Percentiles rank a stretch among this genome's conserved stretches.
These are phyloP conservation scores for Trididemnum miniatum DNA, from an alignment of 23 tunicate genomes.

Conservation along the genomic window DNA sequence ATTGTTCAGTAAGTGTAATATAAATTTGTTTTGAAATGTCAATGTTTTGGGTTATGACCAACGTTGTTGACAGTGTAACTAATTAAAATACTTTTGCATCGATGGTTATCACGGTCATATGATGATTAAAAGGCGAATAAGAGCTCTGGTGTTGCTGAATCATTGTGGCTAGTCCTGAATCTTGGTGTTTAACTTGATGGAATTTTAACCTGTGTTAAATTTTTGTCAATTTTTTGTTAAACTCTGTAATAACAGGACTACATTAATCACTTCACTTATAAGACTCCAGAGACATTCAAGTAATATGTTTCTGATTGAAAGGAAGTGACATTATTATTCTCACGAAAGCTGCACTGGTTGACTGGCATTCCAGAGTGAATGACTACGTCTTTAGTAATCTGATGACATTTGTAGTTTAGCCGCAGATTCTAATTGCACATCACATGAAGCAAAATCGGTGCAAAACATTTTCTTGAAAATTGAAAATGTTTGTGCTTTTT, in stretches of 20 bases:
- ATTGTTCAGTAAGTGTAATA: too few relatives aligned
- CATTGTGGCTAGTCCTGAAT: slow-evolving; percentile 34
- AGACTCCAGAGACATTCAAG: slow-evolving; percentile 59
- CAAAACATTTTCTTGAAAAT: too few relatives aligned
- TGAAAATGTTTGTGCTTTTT: too few relatives aligned
- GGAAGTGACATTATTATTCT: slow-evolving; percentile 31
- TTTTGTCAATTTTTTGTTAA: neutral
- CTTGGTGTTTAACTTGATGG: slow-evolving; percentile 38
- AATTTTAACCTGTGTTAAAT: neutral
- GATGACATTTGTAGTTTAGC: slow-evolving; percentile 70
- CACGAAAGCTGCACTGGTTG: neutral
- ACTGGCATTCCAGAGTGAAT: slow-evolving; percentile 35
- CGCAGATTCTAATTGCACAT: neutral
- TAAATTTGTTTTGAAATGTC: too few relatives aligned
- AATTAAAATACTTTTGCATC: too few relatives aligned
- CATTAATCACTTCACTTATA: slow-evolving; percentile 29
- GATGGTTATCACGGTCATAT: slow-evolving; percentile 46
- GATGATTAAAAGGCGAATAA: slow-evolving; percentile 81
- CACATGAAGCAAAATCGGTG: too few relatives aligned
- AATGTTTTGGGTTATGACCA: too few relatives aligned
- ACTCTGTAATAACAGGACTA: slow-evolving; percentile 74
- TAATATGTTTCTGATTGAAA: slow-evolving; percentile 33
- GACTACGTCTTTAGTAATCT: slow-evolving; percentile 90
- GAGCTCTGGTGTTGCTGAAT: slow-evolving; percentile 48
- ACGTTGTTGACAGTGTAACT: too few relatives aligned